Percentiles rank a stretch among this genome's conserved stretches.
Conservation (phyloP, 2,888 invertebrate genomes). For the Synanthedon myopaeformis region DNA sequence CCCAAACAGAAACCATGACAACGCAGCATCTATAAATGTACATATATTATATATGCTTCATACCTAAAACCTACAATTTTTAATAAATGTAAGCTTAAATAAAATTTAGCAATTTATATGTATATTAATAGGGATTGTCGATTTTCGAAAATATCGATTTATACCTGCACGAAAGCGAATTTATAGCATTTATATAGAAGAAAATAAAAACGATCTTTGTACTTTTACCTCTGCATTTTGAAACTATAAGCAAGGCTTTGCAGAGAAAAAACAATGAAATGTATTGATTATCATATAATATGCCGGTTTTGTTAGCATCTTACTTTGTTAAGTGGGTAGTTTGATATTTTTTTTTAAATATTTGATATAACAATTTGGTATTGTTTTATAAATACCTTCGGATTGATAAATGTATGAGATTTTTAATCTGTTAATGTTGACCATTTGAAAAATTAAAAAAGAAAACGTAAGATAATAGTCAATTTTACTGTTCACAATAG, state of each 20-base stretch:
- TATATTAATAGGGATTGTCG: not conserved
- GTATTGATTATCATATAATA: too few species aligned
- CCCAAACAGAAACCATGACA: too few species aligned
- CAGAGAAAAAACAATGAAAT: not conserved
- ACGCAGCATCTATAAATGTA: not conserved
- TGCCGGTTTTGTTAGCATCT: too few species aligned
- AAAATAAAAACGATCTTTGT: not conserved
- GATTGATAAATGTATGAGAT: too few species aligned
- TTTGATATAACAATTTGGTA: too few species aligned
- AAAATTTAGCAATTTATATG: not conserved
- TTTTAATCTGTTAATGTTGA: too few species aligned
- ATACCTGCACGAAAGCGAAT: not conserved
- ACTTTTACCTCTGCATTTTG: not conserved
- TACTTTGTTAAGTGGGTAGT: too few species aligned
- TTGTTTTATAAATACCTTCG: too few species aligned
- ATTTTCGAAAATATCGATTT: not conserved
- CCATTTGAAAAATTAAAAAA: too few species aligned
- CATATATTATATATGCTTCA: not conserved
- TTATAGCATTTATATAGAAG: not conserved
- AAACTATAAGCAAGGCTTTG: not conserved
- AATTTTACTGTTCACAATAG: not conserved
- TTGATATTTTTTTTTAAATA: too few species aligned
- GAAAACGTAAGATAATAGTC: too few species aligned
- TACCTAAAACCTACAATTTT: not conserved
- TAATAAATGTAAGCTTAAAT: not conserved